Percentiles rank a stretch among this genome's conserved stretches.
phyloP scores from a whole-genome alignment of 1,140 invertebrate species.

The Pseudomyrmex flavicornis region DNA sequence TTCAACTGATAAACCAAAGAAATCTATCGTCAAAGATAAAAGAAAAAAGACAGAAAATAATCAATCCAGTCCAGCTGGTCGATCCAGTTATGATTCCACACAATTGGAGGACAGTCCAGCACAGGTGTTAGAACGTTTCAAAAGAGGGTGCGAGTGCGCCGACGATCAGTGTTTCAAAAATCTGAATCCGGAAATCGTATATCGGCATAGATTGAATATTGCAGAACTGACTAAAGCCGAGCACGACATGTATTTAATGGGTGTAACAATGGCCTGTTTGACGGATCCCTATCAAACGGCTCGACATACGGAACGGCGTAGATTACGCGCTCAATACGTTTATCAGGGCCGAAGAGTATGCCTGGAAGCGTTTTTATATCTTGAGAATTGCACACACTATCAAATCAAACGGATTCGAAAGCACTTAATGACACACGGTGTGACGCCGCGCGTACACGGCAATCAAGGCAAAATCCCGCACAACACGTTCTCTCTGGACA shows the following conservation, averaged over 20 bases:
- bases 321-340: constrained; percentile 90
- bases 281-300: constrained; percentile 91
- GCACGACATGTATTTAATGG: constrained; percentile 91
- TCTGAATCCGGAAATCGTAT: constrained; percentile 90
- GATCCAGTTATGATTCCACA: constrained; percentile 84
- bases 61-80: constrained; percentile 59
- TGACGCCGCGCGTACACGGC: constrained; percentile 91
- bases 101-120: constrained; percentile 86
- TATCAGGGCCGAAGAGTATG: constrained; percentile 91
- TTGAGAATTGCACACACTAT: constrained; percentile 93
- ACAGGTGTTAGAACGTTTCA: constrained; percentile 89
- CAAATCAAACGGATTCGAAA: constrained; percentile 92
- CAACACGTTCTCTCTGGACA: constrained; percentile 92
- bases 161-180: constrained; percentile 90
- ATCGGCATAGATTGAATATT: constrained; percentile 91
- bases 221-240: constrained; percentile 92
- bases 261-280: constrained; percentile 92
- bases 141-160: constrained; percentile 91
- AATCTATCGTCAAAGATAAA: constrained; percentile 56
- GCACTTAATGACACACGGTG: constrained; percentile 91
- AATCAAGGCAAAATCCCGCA: constrained; percentile 93
- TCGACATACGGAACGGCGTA: constrained; percentile 89
- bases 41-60: constrained; percentile 84
- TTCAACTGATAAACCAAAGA: constrained; percentile 67
- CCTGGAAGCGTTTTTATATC: constrained; percentile 91